Conservation (phyloP, 1,140 invertebrate genomes). For the Drosophila neocordata region DNA sequence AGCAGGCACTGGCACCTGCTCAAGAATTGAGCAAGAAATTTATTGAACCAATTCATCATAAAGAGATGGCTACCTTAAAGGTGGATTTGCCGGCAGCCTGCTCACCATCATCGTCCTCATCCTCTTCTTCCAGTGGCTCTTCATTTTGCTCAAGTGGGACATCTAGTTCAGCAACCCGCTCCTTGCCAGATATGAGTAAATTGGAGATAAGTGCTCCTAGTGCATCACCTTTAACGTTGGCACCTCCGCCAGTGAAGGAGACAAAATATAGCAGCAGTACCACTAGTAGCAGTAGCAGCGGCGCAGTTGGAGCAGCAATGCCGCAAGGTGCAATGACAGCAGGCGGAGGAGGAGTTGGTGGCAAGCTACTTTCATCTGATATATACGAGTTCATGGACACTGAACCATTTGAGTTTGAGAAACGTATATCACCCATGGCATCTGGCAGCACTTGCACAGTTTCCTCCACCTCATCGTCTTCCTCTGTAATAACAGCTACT, state of each 20-base stretch:
- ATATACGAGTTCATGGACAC: slow-evolving; percentile 94
- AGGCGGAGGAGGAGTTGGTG: slow-evolving; percentile 19
- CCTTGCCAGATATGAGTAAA: slow-evolving; percentile 79
- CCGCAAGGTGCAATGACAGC: not conserved
- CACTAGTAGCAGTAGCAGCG: slow-evolving; percentile 1
- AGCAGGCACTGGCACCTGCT: slow-evolving; percentile 10
- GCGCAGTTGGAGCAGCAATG: not conserved
- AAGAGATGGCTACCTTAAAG: slow-evolving; percentile 65
- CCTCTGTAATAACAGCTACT: not conserved
- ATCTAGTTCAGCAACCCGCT: slow-evolving; percentile 62
- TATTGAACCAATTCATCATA: slow-evolving; percentile 54
- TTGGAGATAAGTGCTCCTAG: slow-evolving; percentile 64
- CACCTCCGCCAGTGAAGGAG: slow-evolving; percentile 35
- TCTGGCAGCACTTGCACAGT: slow-evolving; percentile 14
- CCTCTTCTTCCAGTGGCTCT: slow-evolving; percentile 59
- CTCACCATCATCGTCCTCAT: slow-evolving; percentile 64
- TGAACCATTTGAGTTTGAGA: slow-evolving; percentile 92
- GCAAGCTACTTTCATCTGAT: slow-evolving; percentile 80
- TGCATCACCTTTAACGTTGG: not conserved
- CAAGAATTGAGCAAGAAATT: slow-evolving; percentile 57
- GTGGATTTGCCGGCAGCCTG: slow-evolving; percentile 73
- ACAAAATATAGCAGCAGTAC: slow-evolving; percentile 51
- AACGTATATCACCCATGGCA: slow-evolving; percentile 82
- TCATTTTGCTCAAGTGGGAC: slow-evolving; percentile 60
- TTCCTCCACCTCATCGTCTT: not conserved